Percentiles rank a stretch among this genome's conserved stretches.
phyloP scores from a whole-genome alignment of 2,888 invertebrate genomes.

The Scaptomyza caliginosa region DNA sequence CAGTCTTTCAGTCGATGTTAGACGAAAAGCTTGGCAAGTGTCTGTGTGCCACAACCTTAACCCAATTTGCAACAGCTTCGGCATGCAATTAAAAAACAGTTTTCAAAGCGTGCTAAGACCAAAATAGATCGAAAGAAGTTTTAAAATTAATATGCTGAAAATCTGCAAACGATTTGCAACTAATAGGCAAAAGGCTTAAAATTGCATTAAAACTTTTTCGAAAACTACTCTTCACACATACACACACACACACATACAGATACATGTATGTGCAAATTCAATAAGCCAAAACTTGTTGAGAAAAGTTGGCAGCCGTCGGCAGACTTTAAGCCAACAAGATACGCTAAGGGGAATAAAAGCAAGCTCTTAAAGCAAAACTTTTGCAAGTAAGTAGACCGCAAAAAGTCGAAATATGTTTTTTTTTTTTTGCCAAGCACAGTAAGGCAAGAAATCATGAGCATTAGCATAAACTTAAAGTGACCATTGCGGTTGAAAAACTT shows the following conservation, averaged over 20 bases:
- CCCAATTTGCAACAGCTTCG: constrained; percentile 59
- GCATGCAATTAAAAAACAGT: constrained; percentile 54
- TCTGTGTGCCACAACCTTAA: constrained; percentile 58
- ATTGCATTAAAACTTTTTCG: constrained; percentile 72
- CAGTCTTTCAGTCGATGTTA: background rate
- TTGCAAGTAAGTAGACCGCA: constrained; percentile 24
- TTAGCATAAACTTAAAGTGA: constrained; percentile 61
- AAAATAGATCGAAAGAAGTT: constrained; percentile 4
- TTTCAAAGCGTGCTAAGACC: background rate
- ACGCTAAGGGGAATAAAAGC: background rate
- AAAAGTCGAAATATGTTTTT: constrained; percentile 37
- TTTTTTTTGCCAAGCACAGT: constrained; percentile 3
- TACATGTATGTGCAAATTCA: constrained; percentile 50
- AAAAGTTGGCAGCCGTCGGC: constrained; percentile 47
- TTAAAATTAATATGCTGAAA: constrained; percentile 72
- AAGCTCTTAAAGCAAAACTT: constrained; percentile 52
- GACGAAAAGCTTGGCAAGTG: constrained; percentile 8
- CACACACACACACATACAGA: constrained; percentile 27
- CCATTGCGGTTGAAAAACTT: constrained; percentile 41
- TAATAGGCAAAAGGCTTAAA: constrained; percentile 71
- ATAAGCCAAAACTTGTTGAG: constrained; percentile 66
- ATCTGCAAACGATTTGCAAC: constrained; percentile 73
- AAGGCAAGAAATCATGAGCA: constrained; percentile 60
- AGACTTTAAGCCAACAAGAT: constrained; percentile 44
- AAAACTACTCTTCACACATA: constrained; percentile 37